Conservation (phyloP, 2,113 vertebrate species). For the Siniperca knerii region DNA sequence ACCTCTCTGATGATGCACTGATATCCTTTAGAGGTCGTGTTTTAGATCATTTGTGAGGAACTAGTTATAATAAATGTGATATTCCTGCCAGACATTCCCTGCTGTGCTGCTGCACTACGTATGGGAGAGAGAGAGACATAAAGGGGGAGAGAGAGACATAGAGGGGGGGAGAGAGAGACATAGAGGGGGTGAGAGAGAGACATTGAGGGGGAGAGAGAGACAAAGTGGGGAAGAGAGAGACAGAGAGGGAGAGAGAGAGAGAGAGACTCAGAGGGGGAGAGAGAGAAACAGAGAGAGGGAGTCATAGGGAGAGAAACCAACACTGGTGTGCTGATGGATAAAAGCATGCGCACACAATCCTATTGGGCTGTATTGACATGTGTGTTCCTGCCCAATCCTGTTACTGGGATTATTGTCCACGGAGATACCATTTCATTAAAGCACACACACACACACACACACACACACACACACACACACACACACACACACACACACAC, state of each 20-base stretch:
- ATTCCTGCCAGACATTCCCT: conserved; percentile 42
- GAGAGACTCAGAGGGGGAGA: no score
- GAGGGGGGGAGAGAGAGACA: background rate
- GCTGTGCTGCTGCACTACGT: conserved; percentile 67
- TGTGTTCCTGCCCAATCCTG: conserved; percentile 85
- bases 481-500: conserved; percentile 80
- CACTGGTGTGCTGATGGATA: conserved; percentile 86
- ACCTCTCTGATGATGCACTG: conserved; percentile 23
- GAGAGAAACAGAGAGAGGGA: background rate
- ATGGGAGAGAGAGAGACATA: background rate
- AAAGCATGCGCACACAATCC: conserved; percentile 83
- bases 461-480: conserved; percentile 74
- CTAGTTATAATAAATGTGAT: conserved; percentile 31
- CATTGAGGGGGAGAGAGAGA: conserved; percentile 1
- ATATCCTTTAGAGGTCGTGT: conserved; percentile 43
- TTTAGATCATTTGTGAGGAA: conserved; percentile 52
- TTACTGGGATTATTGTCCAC: conserved; percentile 88
- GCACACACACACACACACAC: conserved; percentile 77
- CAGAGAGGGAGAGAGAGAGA: conserved; percentile 45
- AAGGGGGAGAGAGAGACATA: conserved; percentile 12
- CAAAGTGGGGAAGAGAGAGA: conserved; percentile 10
- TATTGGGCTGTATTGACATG: conserved; percentile 88
- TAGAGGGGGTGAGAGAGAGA: conserved; percentile 42
- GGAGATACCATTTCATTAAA: conserved; percentile 89
- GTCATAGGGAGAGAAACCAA: conserved; percentile 21